Conservation (phyloP, 2,113 vertebrate species). For the Gymnogyps californianus region DNA sequence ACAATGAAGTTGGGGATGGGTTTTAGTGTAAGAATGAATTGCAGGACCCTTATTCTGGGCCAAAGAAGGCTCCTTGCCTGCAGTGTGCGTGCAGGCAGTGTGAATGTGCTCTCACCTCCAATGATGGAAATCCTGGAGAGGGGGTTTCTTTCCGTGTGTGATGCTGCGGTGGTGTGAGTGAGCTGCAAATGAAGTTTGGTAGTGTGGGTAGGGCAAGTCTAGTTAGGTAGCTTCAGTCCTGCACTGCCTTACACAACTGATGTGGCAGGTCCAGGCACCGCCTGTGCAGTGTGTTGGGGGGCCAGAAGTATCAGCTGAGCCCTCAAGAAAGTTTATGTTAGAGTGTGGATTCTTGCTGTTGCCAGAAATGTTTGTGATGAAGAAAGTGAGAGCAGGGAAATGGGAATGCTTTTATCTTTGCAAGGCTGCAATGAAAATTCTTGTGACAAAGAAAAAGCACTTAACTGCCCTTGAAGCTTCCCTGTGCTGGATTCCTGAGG, state of each 20-base stretch:
- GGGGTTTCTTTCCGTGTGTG: neutral
- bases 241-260: neutral
- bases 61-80: neutral
- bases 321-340: neutral
- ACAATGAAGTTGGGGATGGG: neutral
- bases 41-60: neutral
- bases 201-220: neutral
- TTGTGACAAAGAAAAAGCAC: neutral
- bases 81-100: accelerated
- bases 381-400: neutral
- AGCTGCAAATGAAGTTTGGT: neutral
- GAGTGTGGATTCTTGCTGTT: neutral
- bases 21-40: neutral
- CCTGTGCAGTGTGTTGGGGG: neutral
- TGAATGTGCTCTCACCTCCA: neutral
- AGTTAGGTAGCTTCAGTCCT: neutral
- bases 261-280: neutral
- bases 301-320: neutral
- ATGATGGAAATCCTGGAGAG: neutral
- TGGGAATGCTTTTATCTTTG: neutral
- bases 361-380: neutral
- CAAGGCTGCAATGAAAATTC: neutral
- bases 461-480: neutral
- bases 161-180: neutral
- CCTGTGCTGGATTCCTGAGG: neutral